A percentile compares a stretch with the other conserved stretches of the same genome.
phyloP scores from a whole-genome alignment of 1,140 invertebrate species.

The Antheraea pernyi region DNA sequence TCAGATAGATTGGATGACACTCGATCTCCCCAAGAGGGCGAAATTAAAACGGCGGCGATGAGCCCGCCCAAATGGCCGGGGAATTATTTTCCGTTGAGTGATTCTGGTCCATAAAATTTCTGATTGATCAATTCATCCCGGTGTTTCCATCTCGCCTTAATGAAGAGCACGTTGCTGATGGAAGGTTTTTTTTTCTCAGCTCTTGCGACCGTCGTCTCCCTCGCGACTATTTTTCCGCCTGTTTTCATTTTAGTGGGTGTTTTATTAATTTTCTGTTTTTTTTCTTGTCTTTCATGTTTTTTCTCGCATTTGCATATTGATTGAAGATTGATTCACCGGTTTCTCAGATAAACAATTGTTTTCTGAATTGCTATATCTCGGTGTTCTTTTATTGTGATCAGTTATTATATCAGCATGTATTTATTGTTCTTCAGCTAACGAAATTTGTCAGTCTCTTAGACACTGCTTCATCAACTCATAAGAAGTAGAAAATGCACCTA shows the following conservation, averaged over 20 bases:
- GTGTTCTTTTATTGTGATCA: not conserved
- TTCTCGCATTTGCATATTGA: conserved; percentile 33
- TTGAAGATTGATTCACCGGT: not conserved
- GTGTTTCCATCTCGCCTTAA: conserved; percentile 68
- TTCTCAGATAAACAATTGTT: not conserved
- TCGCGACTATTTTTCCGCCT: conserved; percentile 62
- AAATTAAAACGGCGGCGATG: conserved; percentile 76
- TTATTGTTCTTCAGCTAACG: too few relatives aligned
- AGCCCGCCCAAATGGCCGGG: conserved; percentile 62
- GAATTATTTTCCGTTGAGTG: conserved; percentile 78
- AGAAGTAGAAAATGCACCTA: too few relatives aligned
- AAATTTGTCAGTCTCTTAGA: too few relatives aligned
- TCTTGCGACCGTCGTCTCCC: conserved; percentile 30
- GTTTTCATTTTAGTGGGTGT: conserved; percentile 66
- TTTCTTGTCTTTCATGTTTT: not conserved
- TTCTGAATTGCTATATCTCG: not conserved
- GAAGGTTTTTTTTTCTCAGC: conserved; percentile 45
- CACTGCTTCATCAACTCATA: too few relatives aligned
- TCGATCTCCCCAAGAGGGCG: conserved; percentile 71
- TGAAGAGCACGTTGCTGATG: conserved; percentile 66
- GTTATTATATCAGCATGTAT: not conserved
- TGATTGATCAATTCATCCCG: conserved; percentile 78
- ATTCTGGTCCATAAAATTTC: conserved; percentile 75
- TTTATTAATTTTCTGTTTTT: conserved; percentile 55
- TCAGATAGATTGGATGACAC: conserved; percentile 76